These are phyloP conservation scores for Clistopyga incitator DNA, from an alignment of 2,888 invertebrate genomes.

Conservation along the genomic window DNA sequence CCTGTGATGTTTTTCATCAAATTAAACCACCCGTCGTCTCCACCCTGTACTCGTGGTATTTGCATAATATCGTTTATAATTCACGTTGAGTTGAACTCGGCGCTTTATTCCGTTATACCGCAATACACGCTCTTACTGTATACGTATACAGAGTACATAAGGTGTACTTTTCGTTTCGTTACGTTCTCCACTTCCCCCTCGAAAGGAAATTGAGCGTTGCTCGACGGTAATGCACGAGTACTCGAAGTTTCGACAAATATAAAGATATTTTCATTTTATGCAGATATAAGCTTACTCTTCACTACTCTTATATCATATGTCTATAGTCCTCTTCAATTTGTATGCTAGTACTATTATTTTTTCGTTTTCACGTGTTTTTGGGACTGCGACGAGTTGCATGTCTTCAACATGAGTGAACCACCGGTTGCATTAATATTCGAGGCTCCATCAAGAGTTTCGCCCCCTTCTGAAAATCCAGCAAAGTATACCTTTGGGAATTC, in stretches of 20 bases:
- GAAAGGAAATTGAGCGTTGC: slow-evolving; percentile 75
- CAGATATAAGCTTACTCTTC: slow-evolving; percentile 10
- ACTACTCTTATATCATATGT: neutral
- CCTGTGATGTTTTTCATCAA: slow-evolving; percentile 82
- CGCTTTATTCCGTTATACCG: slow-evolving; percentile 74
- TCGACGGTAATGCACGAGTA: slow-evolving; percentile 41
- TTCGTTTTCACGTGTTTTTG: slow-evolving; percentile 3
- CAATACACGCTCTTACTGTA: slow-evolving; percentile 40
- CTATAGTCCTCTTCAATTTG: neutral
- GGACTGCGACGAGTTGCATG: slow-evolving; percentile 17
- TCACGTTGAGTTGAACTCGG: slow-evolving; percentile 80
- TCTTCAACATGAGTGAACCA: slow-evolving; percentile 8
- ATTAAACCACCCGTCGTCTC: slow-evolving; percentile 78
- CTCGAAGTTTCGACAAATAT: slow-evolving; percentile 69
- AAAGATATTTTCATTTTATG: slow-evolving; percentile 71
- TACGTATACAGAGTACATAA: slow-evolving; percentile 29
- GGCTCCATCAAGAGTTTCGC: neutral
- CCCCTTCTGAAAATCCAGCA: neutral
- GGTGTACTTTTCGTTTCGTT: slow-evolving; percentile 53
- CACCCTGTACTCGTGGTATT: slow-evolving; percentile 73
- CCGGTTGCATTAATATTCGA: slow-evolving; percentile 29
- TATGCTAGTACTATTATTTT: neutral
- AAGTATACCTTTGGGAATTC: slow-evolving; percentile 40
- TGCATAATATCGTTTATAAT: slow-evolving; percentile 83
- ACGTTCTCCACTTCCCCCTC: slow-evolving; percentile 35